Base-by-base conservation (phyloP, 1,140 invertebrate species). In the Drosophila sp. region DNA sequence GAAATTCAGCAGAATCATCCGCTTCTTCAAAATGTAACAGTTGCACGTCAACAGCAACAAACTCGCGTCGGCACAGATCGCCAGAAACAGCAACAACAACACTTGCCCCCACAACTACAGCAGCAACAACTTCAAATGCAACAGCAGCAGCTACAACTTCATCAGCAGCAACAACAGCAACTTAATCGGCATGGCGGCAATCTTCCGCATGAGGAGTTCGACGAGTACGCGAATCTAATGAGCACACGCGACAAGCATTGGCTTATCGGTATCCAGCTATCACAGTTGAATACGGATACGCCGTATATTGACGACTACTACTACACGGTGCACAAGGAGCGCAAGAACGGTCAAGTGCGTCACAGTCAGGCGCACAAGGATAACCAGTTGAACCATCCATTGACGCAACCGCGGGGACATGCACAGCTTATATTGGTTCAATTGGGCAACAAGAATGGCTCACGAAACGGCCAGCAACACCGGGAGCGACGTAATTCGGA, bases 191-290 rank as follows among this genome's bases (percentile, higher is more conserved):
- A 65, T 14, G 58, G 84, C 84, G 90, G 91, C 4, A 92, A 92
- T 48, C 70, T 92, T 16, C 82, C 89, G 1, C 71, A 77, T 9
- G 76, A 90, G n/a, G 90, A 90, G 38, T 92, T 79, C 54, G 97
- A 98, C 91, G 96, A 97, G 80, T 98, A 97, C 90, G 95, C 95
- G 5, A 97, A 97, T 18, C 92, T 98, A 2, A 99, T 99, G 97
- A 97, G 96, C 38, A 94, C 94, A 69, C 94, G 95, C 40, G 97
- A 99, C 83, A 98, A 98, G 87, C 97, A 98, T 67, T 98, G 97
- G 97, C 93, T 99, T 1, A 95, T 97, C 48, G 97, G 97, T 90
- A 98, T 99, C 82, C 97, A 98, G 92, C 93, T 98, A 76, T 92
- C 98, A 62, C 97, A 98, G 91, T 92, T 98, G 0, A 96, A 96